Evolutionary conservation across 2,888 invertebrate species (phyloP), one percentile per base, ranked within the genome.

Genomic region (Lasioglossum morio): DNA sequence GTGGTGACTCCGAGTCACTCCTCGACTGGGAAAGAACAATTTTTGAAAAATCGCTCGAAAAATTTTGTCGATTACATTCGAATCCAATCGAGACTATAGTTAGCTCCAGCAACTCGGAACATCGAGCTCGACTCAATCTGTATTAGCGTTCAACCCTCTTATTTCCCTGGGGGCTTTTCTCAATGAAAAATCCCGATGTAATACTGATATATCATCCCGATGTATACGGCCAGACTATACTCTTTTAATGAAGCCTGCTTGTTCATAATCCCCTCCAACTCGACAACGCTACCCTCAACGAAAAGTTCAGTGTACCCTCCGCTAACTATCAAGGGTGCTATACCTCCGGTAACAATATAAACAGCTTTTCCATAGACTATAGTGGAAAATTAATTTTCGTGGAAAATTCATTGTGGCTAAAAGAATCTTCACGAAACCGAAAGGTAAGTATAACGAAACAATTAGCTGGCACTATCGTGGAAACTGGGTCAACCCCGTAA

Each of bases 131-230:
- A 46, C 63, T 81, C 81, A 69, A 73, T 83, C 81, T 37, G 53
- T 81, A 72, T 83, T 80, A 80, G 12, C 75, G 75, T 48, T 34
- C 43, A 66, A 80, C 72, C 60, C 53, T 72, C 66, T 76, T 83
- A 83, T 83, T 83, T 83, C 83, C 83, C 81, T 19, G 16, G 81
- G 19, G 80, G 53, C 76, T 72, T 72, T 63, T 63, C 57, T 76
- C 53, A 81, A 72, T 76, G 72, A 72, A 57, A 66, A 46, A 66
- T 53, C 72, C 57, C 43, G 40, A 80, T 83, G 37, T 70, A 12
- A 80, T 63, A 34, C 40, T 27, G 76, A 40, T 48, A 53, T 57
- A 83, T 46, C 81, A 63, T 81, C 72, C 46, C 63, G 63, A 43
- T 73, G 72, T 79, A 80, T 34, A 63, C 63, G 34, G n/a, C 27